Evolutionary conservation across 2,888 invertebrate genomes (phyloP), one percentile per base, ranked within the genome.

Genomic region (Eumacrocentrus americanus): DNA sequence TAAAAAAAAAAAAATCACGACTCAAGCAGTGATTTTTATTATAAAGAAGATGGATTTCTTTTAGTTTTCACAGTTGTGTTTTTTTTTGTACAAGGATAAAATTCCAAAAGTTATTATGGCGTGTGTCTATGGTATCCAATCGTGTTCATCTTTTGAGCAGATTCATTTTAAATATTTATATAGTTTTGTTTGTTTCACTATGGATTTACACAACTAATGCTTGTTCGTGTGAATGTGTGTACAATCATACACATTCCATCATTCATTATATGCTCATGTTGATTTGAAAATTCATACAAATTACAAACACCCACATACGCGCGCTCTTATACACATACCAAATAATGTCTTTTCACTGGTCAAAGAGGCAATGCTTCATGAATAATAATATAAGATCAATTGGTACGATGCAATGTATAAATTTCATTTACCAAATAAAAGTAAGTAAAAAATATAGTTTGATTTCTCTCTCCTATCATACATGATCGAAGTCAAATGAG

Each of bases 71-170:
- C n/a, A n/a, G 16, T 50, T 18, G n/a, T 63, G 46, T 65, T 64
- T 50, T 62, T 61, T 66, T 70, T 73, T 75, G 72, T 74, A 75
- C 75, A 74, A 58, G 62, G 67, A 48, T 72, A 69, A 70, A 29
- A 42, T 69, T 69, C 69, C 65, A 66, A 68, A 67, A 63, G 70
- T 64, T 68, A 57, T 66, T 22, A 9, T 22, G 66, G 64, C 63
- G 12, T 66, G 64, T 66, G 66, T 68, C 63, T 67, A 71, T 69
- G 69, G 72, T 73, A 70, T 72, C n/a, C 71, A 62, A 71, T 71
- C 70, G 67, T 70, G 71, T 20, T 65, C 44, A 29, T 34, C 29
- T 62, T 66, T 67, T 67, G 65, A 68, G 65, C 67, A 64, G 65
- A 66, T 65, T 67, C 56, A 47, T n/a, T 59, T 60, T 61, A 18